Base-by-base conservation (phyloP, 2,113 vertebrate genomes). In the Python bivittatus region DNA sequence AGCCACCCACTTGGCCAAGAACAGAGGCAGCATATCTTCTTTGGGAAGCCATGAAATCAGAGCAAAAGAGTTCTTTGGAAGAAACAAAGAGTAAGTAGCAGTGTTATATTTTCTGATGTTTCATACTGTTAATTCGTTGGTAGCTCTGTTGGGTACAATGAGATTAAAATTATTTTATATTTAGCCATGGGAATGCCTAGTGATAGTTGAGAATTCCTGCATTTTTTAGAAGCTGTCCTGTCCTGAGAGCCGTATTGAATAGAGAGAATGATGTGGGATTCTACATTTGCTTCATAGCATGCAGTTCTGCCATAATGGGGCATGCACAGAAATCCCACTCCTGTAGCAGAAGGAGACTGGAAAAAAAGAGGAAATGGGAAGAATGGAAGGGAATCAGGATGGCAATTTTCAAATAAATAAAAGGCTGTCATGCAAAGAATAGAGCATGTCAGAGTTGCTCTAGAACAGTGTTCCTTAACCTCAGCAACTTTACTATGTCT, bases 1-100 rank as follows among this genome's bases (percentile, higher is more conserved):
- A 96, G 85, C 88, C 0, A 83, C 95, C 15, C 95, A 61, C 33
- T 93, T 96, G 29, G 85, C 95, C 61, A 97, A 97, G 95, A 97
- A 98, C 91, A 95, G 96, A 95, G 96, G 95, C 27, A 98, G 97
- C 68, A 7, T 96, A n/a, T 97, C 97, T 1, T 98, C 98, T 6
- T 95, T 97, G 0, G 95, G 96, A 57, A 97, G 97, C 84, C 97
- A 97, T 91, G 98, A 98, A 1, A 86, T 97, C 88, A 95, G 48
- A 96, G 93, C 93, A 83, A 98, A 97, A 93, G 98, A 98, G 17
- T 93, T 92, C 2, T 48, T 89, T 17, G 89, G 95, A 17, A 98
- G 48, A 92, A 93, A 94, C 38, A 98, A 98, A 92, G 97, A 97
- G 98, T 99, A 93, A 98, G 98, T 96, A 64, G 44, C 52, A 13